phyloP scores from a whole-genome alignment of 2,797 vertebrate genomes.

The Rhinophrynus dorsalis region DNA sequence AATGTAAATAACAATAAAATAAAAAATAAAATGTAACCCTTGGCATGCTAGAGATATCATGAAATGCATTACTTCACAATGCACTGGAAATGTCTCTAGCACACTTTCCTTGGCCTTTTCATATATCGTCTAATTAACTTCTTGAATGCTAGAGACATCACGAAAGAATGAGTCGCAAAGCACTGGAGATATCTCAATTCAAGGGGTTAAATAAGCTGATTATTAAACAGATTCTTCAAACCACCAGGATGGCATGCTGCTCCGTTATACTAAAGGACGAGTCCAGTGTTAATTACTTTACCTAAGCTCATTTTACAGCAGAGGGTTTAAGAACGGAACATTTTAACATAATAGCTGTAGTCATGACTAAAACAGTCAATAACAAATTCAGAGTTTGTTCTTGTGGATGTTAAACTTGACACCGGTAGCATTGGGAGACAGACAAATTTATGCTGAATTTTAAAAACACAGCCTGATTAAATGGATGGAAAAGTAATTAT shows the following conservation, averaged over 20 bases:
- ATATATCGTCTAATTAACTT: too few species aligned
- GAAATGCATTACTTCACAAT: too few species aligned
- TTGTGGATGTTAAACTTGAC: constrained; percentile 31
- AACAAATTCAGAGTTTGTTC: constrained; percentile 11
- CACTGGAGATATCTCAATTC: too few species aligned
- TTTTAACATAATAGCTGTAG: constrained; percentile 11
- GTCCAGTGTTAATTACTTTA: background rate
- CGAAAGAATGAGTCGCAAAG: too few species aligned
- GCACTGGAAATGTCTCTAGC: too few species aligned
- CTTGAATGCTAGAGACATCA: too few species aligned
- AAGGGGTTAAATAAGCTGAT: background rate
- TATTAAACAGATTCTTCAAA: background rate
- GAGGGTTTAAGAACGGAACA: constrained; percentile 18
- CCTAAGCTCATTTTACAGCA: background rate
- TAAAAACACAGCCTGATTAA: constrained; percentile 67
- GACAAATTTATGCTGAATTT: constrained; percentile 44
- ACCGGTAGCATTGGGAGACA: background rate
- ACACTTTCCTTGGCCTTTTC: too few species aligned
- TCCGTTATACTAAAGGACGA: background rate
- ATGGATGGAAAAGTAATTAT: constrained; percentile 66
- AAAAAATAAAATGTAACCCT: too few species aligned
- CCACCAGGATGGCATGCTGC: background rate
- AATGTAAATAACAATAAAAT: too few species aligned
- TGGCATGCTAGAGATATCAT: too few species aligned
- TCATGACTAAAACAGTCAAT: background rate